phyloP scores from a whole-genome alignment of 2,888 invertebrate genomes.

The Pterostichus niger region DNA sequence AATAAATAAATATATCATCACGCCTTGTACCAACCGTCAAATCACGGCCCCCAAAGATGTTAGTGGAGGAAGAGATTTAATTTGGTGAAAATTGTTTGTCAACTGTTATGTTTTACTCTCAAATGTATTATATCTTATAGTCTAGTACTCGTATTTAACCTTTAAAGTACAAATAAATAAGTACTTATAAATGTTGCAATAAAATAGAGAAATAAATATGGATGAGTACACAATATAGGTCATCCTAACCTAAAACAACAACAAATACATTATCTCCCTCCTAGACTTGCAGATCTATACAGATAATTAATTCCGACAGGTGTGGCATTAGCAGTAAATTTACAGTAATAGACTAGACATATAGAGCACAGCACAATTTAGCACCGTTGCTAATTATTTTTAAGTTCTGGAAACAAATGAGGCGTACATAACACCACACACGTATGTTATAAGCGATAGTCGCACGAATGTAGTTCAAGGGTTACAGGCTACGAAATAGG shows the following conservation, averaged over 20 bases:
- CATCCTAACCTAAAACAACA: constrained; percentile 31
- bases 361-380: background rate
- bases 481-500: constrained; percentile 47
- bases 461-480: constrained; percentile 44
- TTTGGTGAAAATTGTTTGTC: no score
- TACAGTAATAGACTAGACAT: background rate
- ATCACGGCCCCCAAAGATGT: no score
- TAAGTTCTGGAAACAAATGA: constrained; percentile 16
- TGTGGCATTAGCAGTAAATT: constrained; percentile 11
- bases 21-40: no score
- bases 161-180: no score
- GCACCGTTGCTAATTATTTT: constrained; percentile 19
- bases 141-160: no score
- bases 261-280: constrained; percentile 8
- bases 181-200: background rate
- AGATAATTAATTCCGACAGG: constrained; percentile 23
- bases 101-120: no score
- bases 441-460: background rate
- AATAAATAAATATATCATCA: no score
- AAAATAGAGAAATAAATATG: constrained; percentile 22
- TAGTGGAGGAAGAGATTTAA: no score
- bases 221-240: constrained; percentile 3
- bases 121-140: no score
- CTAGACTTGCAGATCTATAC: background rate
- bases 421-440: background rate